Conservation (phyloP, 2,797 vertebrate genomes). For the Pitangus sulphuratus region DNA sequence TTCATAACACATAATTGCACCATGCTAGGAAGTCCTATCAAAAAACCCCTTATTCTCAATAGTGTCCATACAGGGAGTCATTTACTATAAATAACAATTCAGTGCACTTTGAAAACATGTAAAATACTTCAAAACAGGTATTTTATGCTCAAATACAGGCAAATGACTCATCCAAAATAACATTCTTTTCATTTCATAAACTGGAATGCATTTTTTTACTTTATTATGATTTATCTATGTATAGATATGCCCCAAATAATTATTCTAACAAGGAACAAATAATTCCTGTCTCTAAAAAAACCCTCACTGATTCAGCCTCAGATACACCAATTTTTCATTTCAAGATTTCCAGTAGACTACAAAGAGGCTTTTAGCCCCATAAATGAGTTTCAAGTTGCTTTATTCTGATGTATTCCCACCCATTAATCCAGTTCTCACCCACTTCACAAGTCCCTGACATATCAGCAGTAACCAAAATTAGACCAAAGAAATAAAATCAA, state of each 20-base stretch:
- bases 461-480: background rate
- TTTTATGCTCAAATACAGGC: background rate
- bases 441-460: background rate
- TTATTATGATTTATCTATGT: background rate
- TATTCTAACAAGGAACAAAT: background rate
- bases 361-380: background rate
- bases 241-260: background rate
- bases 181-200: background rate
- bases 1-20: background rate
- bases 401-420: background rate
- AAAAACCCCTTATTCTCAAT: background rate
- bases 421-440: background rate
- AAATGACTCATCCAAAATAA: background rate
- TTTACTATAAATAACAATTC: background rate
- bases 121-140: background rate
- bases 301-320: background rate
- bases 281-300: background rate
- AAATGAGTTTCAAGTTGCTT: background rate
- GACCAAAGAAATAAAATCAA: background rate
- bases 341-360: background rate
- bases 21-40: accelerated
- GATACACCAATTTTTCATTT: background rate
- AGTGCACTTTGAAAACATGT: accelerated
- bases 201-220: background rate
- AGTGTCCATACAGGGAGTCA: background rate